Evolutionary conservation across 1,140 invertebrate genomes (phyloP).

Genomic region (Atta colombica): DNA sequence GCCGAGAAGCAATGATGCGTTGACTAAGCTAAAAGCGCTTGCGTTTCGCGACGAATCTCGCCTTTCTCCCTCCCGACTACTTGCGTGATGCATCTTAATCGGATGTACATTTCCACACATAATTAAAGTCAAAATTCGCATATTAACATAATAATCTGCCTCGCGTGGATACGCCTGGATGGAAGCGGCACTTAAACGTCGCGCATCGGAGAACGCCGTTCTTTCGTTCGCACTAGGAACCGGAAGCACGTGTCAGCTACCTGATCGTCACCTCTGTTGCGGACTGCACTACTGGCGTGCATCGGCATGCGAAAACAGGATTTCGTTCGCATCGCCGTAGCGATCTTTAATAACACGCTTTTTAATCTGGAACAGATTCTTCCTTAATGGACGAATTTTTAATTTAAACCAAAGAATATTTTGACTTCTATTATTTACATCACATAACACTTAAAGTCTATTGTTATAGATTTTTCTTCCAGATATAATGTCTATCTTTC

Average conservation of each 20-base stretch:
- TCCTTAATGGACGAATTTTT: background rate
- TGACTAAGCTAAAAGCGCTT: constrained; percentile 5
- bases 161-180: constrained; percentile 66
- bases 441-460: too few relatives aligned
- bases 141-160: constrained; percentile 68
- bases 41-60: constrained; percentile 16
- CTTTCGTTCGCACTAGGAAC: constrained; percentile 61
- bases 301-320: constrained; percentile 19
- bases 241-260: constrained; percentile 70
- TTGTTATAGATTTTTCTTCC: background rate
- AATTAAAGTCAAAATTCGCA: constrained; percentile 67
- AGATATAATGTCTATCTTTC: background rate
- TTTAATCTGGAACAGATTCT: constrained; percentile 1
- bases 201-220: constrained; percentile 35
- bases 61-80: background rate
- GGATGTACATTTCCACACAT: constrained; percentile 60
- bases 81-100: constrained; percentile 49
- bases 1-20: constrained; percentile 6
- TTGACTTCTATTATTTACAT: background rate
- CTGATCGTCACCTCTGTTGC: constrained; percentile 56
- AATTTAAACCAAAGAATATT: background rate
- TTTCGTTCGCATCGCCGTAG: constrained; percentile 10
- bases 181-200: constrained; percentile 43
- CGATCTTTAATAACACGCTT: constrained; percentile 18
- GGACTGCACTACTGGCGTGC: constrained; percentile 17